Percentiles rank a stretch among this genome's conserved stretches.
Evolutionary conservation across 2,888 invertebrate species (phyloP).

Genomic region (Hypercompe scribonia): DNA sequence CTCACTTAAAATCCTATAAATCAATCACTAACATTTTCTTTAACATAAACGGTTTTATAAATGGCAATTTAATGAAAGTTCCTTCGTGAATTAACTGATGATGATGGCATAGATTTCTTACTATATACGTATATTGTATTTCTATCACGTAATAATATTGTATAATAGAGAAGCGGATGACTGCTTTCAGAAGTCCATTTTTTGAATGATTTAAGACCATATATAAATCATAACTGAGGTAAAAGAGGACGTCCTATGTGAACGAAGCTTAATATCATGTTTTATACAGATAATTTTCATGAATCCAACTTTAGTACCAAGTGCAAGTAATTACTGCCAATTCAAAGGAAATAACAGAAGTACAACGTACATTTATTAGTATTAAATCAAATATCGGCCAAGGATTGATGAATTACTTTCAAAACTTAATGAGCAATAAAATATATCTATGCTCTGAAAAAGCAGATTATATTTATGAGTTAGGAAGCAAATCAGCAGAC

Average conservation of each 20-base stretch:
- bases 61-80: not conserved
- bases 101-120: not conserved
- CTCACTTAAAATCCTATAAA: not conserved
- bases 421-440: constrained; percentile 1
- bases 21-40: not conserved
- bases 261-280: not conserved
- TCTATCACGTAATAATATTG: not conserved
- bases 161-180: not conserved
- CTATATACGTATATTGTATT: not conserved
- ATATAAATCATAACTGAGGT: not conserved
- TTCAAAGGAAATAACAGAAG: constrained; percentile 21
- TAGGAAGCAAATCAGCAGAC: not conserved
- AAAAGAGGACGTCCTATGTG: not conserved
- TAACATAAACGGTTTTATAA: not conserved
- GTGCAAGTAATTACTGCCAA: not conserved
- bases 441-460: not conserved
- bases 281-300: not conserved
- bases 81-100: not conserved
- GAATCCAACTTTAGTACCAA: not conserved
- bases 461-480: not conserved
- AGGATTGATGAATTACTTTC: constrained; percentile 14
- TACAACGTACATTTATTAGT: not conserved
- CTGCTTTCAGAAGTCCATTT: not conserved
- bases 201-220: not conserved
- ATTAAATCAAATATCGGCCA: not conserved